A percentile compares a stretch with the other conserved stretches of the same genome.
Conservation (phyloP, 2,797 vertebrate genomes). For the Ptychobarbus kaznakovi region DNA sequence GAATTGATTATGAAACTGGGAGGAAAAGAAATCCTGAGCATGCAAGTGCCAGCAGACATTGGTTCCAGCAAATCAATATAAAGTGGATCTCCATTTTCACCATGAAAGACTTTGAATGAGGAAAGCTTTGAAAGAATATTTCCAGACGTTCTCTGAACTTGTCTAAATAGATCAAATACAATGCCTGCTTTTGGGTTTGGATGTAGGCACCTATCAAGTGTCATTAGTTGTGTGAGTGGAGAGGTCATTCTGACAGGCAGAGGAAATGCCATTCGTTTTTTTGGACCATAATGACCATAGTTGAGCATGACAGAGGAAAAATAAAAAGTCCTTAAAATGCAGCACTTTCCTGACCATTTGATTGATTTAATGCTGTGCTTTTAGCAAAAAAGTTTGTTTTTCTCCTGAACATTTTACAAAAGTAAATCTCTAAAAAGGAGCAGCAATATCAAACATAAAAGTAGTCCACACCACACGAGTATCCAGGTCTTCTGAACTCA, state of each 20-base stretch:
- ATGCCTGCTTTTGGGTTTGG: conserved; percentile 2
- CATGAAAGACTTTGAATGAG: not conserved
- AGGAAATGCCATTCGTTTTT: not conserved
- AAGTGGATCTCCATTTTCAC: not conserved
- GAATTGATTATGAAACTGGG: conserved; percentile 17
- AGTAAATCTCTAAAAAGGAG: not conserved
- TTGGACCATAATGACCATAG: not conserved
- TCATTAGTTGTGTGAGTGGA: not conserved
- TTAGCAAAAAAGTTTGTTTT: too few relatives aligned
- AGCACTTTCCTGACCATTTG: not conserved
- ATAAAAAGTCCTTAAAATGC: not conserved
- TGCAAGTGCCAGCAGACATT: not conserved
- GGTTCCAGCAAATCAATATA: conserved; percentile 37
- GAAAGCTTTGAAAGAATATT: conserved; percentile 18
- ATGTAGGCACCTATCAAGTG: not conserved
- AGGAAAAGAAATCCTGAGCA: not conserved
- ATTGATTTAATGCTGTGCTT: not conserved
- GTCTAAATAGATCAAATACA: not conserved
- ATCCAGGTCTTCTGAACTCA: not conserved
- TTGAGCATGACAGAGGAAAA: not conserved
- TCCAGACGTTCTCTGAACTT: conserved; percentile 12
- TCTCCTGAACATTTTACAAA: not conserved
- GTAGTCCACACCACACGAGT: not conserved
- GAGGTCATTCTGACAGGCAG: conserved; percentile 13
- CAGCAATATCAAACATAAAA: not conserved